Base-by-base conservation (phyloP, 2,888 invertebrate genomes). In the Caenorhabditis becei region DNA sequence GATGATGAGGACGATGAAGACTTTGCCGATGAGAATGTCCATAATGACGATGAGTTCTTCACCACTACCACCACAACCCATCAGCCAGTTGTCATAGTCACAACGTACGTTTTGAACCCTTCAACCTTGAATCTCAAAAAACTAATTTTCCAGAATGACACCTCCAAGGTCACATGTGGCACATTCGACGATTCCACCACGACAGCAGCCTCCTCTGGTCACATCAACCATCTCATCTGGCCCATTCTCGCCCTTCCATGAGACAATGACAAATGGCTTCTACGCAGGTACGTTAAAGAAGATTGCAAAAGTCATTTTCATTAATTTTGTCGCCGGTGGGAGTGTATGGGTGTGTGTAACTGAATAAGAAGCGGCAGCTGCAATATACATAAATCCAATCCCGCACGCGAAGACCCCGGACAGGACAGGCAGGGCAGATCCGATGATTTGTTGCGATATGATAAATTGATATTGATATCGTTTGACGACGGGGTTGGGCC, bases 221-320 rank as follows among this genome's bases (percentile, higher is more conserved):
- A 79, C 72, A 8, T 65, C 82, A 28, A 82, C 72, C 49, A 54
- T 56, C 51, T 77, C 77, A 49, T 65, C 82, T 53, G 77, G 82
- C 23, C 82, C 82, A 59, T 82, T 82, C 74, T 77, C 83, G 65
- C 83, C 83, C 35, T 83, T 83, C 80, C 83, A 83, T 75, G 77
- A 83, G 59, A 83, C 79, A 11, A 72, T 83, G 77, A 77, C 75
- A 37, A 79, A 79, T 79, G 83, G 83, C 47, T 69, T 80, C 62
- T 83, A 79, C 51, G 83, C 83, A 67, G 83, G 83, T 83, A 65
- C 16, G 72, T 61, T 24, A 26, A 28, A 35, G 20, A 1, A 26
- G 54, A 23, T 37, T 56, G 47, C n/a, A 47, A 65, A 74, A 74
- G 37, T 37, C 59, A 67, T 66, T 66, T 61, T 66, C 66, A 75